Conservation (phyloP, 2,888 invertebrate genomes). For the Troglohyphantes excavatus region DNA sequence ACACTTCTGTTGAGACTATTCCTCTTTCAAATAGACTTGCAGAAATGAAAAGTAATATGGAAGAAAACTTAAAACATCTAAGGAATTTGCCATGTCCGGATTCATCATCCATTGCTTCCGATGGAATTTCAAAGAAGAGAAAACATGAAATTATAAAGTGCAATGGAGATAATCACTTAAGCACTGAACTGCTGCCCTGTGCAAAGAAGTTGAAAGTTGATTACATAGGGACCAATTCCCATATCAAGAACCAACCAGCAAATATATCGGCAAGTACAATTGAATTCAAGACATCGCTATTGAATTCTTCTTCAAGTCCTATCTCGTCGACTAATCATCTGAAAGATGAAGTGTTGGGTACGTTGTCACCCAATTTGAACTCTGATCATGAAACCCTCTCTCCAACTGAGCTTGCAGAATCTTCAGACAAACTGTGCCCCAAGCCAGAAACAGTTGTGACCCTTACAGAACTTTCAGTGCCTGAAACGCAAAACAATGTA, state of each 20-base stretch:
- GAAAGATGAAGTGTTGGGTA: neutral
- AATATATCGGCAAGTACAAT: neutral
- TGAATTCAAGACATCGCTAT: neutral
- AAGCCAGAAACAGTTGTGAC: neutral
- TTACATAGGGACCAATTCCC: slow-evolving; percentile 1
- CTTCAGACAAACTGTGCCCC: neutral
- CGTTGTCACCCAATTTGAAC: neutral
- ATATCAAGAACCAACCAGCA: neutral
- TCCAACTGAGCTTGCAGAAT: neutral
- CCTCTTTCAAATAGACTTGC: neutral
- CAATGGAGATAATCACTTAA: slow-evolving; percentile 38
- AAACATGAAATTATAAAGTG: slow-evolving; percentile 5
- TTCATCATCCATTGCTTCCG: neutral
- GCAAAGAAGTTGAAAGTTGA: slow-evolving; percentile 25
- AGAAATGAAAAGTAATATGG: neutral
- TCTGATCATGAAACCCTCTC: slow-evolving; percentile 1
- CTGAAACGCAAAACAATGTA: slow-evolving; percentile 34
- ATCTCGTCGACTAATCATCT: neutral
- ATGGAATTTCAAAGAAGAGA: neutral
- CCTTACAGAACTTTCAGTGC: slow-evolving; percentile 34
- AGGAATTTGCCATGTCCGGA: neutral
- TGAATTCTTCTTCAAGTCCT: neutral
- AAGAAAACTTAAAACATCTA: neutral
- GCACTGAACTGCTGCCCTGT: neutral
- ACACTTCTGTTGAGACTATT: neutral